Evolutionary conservation across 2,113 vertebrate genomes (phyloP), one percentile per base, ranked within the genome.

Genomic region (Austrofundulus limnaeus): DNA sequence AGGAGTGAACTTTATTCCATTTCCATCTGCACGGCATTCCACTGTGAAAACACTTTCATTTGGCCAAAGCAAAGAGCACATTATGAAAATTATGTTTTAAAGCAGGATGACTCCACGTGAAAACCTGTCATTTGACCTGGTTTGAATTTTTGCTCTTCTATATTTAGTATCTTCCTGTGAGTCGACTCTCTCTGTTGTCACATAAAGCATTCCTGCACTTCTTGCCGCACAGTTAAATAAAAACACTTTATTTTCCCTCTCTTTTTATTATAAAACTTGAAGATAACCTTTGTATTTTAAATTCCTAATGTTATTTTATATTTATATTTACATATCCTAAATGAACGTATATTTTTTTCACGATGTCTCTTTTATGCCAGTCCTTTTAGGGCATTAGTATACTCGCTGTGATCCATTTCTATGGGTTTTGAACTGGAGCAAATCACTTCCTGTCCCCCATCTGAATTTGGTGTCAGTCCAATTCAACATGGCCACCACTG

Each of bases 131-230:
- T 52, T 38, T 61, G 13, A 54, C 15, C 37, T 5, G n/a, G 12
- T 54, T 64, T 23, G 12, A 42, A 23, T 68, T 25, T 23, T 34
- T 57, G 0, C 31, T 31, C 43, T 53, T 51, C 49, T 3, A 24
- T 21, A 31, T 65, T 55, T n/a, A 61, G 56, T 51, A 21, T 72
- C 63, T 65, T 51, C 63, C 50, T 69, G 49, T 69, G 23, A 13
- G 11, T 80, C 37, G 19, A 23, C 48, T 73, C 61, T 69, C 62
- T 60, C 52, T 84, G 82, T 89, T 88, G 85, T 85, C 66, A 72
- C 54, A 19, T 21, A 49, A 50, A 67, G 48, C 81, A 82, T 83
- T 81, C 81, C 82, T 74, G 70, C 63, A 20, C 77, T 86, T 85
- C 67, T 66, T 72, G 62, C 41, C 1, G 50, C 13, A 19, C n/a